Base-by-base conservation (phyloP, 2,113 vertebrate genomes). In the Elephantulus edwardii region DNA sequence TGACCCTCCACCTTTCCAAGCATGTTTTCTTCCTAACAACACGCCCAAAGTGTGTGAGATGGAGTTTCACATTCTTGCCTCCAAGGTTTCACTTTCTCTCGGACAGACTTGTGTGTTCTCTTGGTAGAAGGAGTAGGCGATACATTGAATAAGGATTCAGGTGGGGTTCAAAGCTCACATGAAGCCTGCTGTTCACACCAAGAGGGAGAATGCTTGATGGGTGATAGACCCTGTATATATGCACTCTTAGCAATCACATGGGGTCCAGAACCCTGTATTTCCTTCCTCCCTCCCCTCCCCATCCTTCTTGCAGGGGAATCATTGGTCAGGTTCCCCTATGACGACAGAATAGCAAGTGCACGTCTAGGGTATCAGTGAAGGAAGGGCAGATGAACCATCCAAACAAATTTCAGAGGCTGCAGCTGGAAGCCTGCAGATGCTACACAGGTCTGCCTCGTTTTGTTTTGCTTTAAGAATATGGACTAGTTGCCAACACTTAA, bases 61-160 rank as follows among this genome's bases (percentile, higher is more conserved):
- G n/a, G n/a, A n/a, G n/a, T n/a, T n/a, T n/a, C n/a, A n/a, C n/a
- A n/a, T n/a, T n/a, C n/a, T n/a, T n/a, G n/a, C n/a, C n/a, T n/a
- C n/a, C n/a, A n/a, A n/a, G n/a, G n/a, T n/a, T n/a, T n/a, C n/a
- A n/a, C n/a, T n/a, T n/a, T n/a, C n/a, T n/a, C n/a, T n/a, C n/a
- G n/a, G n/a, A n/a, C n/a, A n/a, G n/a, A n/a, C n/a, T n/a, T n/a
- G n/a, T n/a, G n/a, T n/a, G n/a, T n/a, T n/a, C n/a, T n/a, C n/a
- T n/a, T n/a, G n/a, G n/a, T n/a, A n/a, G n/a, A n/a, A n/a, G 11
- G 35, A 13, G 52, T 3, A 5, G 30, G 19, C 26, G 52, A 13
- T 0, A 16, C 6, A 16, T 16, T 0, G 30, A 76, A 30, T 56
- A n/a, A 40, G 33, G 20, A 28, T 26, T 62, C 16, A 0, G 4